Base-by-base conservation (phyloP, 2,888 invertebrate species). In the Drosophila paramelanica region DNA sequence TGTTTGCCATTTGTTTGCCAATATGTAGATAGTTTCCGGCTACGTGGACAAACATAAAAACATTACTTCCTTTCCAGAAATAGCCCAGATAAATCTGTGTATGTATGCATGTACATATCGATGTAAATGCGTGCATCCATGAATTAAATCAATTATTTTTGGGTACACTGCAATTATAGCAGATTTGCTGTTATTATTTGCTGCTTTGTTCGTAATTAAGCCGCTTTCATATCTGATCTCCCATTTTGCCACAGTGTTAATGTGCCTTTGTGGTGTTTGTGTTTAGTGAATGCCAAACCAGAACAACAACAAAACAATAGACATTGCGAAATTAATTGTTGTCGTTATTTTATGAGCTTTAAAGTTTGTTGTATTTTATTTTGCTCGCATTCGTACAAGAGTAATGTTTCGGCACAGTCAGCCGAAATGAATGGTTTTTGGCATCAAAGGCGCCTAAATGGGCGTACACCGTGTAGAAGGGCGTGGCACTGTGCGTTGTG, bases 31-130 rank as follows among this genome's bases (percentile, higher is more conserved):
- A 75, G 67, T 81, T 83, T 64, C 64, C 55, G 53, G 49, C 49
- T 62, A 88, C 88, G 73, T 88, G 82, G 45, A 59, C 65, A 79
- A 70, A 81, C 65, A 70, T 7, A 46, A 36, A 31, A 25, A 11
- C 31, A 17, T 67, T 14, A 41, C 27, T n/a, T 23, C 4, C n/a
- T 3, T n/a, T 23, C 17, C 20, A 45, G n/a, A 36, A 25, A 53
- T 47, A 33, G 23, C 5, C 23, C 6, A 49, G 23, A 42, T 13
- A 33, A 11, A 47, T 45, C 14, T 10, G 11, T 4, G 11, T 4
- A 49, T 33, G 13, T 5, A 46, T n/a, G n/a, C n/a, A n/a, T n/a
- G n/a, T n/a, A n/a, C n/a, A n/a, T 25, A 20, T 38, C 39, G 5
- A 45, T 38, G 23, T 27, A n/a, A 23, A 36, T 49, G 7, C 10